These are phyloP conservation scores for Daubentonia madagascariensis DNA, from an alignment of 2,113 vertebrate genomes.

Conservation along the genomic window DNA sequence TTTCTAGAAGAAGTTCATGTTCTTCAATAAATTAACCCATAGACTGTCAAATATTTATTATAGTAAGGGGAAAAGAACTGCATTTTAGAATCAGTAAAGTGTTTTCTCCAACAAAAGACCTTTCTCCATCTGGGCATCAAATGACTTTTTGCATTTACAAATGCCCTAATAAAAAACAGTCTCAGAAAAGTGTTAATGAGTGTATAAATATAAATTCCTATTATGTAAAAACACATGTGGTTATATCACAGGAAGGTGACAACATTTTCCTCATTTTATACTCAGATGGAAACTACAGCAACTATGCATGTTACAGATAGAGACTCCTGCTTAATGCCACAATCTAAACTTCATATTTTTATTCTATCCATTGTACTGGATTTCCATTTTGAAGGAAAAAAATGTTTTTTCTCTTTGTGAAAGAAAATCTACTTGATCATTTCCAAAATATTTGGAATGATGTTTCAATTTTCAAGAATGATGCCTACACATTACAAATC, in stretches of 20 bases:
- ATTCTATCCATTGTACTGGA: neutral
- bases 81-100: neutral
- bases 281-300: neutral
- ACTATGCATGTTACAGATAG: neutral
- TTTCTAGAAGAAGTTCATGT: neutral
- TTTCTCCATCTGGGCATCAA: neutral
- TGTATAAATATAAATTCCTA: neutral
- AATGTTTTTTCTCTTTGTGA: neutral
- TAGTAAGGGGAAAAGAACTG: neutral
- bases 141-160: neutral
- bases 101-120: neutral
- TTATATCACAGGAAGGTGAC: neutral
- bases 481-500: neutral
- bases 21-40: neutral
- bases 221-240: neutral
- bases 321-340: neutral
- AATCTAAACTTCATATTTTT: neutral
- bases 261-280: neutral
- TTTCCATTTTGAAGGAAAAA: neutral
- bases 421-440: neutral
- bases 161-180: neutral
- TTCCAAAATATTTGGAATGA: slow-evolving; percentile 6
- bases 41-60: neutral
- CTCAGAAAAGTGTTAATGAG: neutral
- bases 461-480: neutral